phyloP scores from a whole-genome alignment of 2,113 vertebrate genomes.

The Willisornis vidua region DNA sequence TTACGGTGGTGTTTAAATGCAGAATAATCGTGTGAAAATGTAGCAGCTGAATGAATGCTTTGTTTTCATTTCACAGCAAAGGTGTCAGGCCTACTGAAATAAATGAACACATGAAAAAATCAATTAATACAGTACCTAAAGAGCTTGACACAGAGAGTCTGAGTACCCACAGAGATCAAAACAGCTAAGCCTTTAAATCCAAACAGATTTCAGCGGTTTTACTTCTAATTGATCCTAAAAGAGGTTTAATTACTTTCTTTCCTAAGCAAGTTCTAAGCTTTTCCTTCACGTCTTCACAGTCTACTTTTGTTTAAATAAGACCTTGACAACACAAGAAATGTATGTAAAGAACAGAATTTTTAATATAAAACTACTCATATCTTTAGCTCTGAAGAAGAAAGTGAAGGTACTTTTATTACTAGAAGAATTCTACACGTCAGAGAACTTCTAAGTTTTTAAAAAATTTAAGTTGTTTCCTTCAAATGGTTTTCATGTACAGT shows the following conservation, averaged over 20 bases:
- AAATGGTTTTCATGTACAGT: background rate
- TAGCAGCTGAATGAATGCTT: background rate
- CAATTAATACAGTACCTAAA: background rate
- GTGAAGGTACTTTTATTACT: background rate
- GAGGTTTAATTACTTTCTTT: constrained; percentile 13
- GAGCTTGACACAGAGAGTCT: background rate
- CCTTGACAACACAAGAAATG: background rate
- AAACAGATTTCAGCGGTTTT: constrained; percentile 8
- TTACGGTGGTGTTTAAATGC: background rate
- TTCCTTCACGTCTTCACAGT: background rate
- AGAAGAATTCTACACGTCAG: background rate
- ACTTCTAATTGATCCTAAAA: constrained; percentile 29
- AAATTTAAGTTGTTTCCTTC: background rate
- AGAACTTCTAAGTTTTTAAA: background rate
- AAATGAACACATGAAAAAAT: background rate
- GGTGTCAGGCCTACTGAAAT: background rate
- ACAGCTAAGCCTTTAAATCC: constrained; percentile 16
- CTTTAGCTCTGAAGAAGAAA: background rate
- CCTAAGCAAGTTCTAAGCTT: background rate
- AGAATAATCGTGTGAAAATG: background rate
- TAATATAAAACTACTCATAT: background rate
- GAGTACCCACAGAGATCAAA: background rate
- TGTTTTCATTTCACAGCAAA: constrained; percentile 7
- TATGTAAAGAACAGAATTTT: background rate
- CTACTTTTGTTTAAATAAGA: background rate